These are phyloP conservation scores for Trichosurus vulpecula DNA, from an alignment of 2,797 vertebrate genomes.

Conservation along the genomic window DNA sequence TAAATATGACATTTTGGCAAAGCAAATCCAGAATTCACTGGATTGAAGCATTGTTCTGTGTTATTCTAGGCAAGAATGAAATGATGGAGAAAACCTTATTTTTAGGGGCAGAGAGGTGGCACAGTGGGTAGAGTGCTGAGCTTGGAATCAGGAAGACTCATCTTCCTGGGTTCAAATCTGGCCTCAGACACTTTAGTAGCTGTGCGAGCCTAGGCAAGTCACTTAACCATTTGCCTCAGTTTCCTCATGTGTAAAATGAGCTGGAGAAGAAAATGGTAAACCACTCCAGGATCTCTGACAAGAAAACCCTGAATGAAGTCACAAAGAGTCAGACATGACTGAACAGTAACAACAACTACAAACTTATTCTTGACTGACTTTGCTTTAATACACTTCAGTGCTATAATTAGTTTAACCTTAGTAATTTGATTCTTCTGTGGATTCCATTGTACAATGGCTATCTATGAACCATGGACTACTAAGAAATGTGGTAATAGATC, in stretches of 20 bases:
- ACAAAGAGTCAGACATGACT: too few relatives aligned
- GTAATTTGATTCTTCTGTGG: conserved; percentile 17
- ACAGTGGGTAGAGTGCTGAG: too few relatives aligned
- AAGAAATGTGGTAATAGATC: conserved; percentile 16
- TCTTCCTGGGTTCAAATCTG: too few relatives aligned
- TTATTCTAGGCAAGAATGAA: background rate
- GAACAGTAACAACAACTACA: background rate
- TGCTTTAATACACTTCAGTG: background rate
- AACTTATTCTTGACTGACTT: background rate
- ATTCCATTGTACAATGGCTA: conserved; percentile 29
- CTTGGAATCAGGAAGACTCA: too few relatives aligned
- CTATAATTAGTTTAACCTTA: conserved; percentile 14
- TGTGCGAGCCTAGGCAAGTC: too few relatives aligned
- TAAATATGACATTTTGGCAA: background rate
- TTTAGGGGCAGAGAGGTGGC: too few relatives aligned
- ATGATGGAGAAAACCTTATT: background rate
- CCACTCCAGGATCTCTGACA: too few relatives aligned
- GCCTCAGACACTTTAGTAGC: too few relatives aligned
- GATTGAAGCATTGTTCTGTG: background rate
- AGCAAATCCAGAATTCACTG: background rate
- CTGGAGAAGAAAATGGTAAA: too few relatives aligned
- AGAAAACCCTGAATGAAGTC: background rate
- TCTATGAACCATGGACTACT: background rate
- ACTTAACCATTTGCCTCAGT: too few relatives aligned
- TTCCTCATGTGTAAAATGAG: too few relatives aligned